Evolutionary conservation across 2,797 vertebrate genomes (phyloP).

Genomic region (Microcaecilia unicolor): DNA sequence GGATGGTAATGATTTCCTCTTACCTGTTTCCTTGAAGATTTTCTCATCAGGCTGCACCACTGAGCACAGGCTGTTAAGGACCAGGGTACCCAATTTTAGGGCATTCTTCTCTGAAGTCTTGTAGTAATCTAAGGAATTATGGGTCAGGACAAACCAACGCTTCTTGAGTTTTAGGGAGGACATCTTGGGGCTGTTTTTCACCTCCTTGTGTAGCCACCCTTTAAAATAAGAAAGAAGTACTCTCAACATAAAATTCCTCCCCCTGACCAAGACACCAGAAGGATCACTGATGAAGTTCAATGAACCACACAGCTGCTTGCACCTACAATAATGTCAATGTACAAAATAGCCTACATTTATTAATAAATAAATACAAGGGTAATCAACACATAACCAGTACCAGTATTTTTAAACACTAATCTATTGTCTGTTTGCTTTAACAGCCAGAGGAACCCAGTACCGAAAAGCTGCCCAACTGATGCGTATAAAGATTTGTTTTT

Average conservation of each 20-base stretch:
- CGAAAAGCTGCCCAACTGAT: no score
- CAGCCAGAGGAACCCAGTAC: no score
- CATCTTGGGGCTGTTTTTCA: slow-evolving; percentile 76
- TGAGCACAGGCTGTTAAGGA: slow-evolving; percentile 92
- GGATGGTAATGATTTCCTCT: not conserved
- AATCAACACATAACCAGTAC: no score
- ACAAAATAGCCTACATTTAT: no score
- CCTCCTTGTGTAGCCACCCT: slow-evolving; percentile 95
- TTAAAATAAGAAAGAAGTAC: no score
- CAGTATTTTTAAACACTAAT: no score
- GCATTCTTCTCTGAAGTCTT: slow-evolving; percentile 86
- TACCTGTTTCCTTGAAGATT: slow-evolving; percentile 89
- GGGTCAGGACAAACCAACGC: slow-evolving; percentile 93
- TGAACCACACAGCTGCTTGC: not conserved
- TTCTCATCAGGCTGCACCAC: slow-evolving; percentile 85
- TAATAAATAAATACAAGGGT: no score
- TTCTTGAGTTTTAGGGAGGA: slow-evolving; percentile 83
- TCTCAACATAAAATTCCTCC: no score
- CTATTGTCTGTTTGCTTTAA: no score
- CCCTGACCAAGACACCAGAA: no score
- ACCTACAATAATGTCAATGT: no score
- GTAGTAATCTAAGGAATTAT: slow-evolving; percentile 95
- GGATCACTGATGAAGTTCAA: not conserved
- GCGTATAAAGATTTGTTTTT: no score
- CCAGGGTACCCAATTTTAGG: slow-evolving; percentile 83